Base-by-base conservation (phyloP, 1,140 invertebrate genomes). In the Drosophila murphyi region DNA sequence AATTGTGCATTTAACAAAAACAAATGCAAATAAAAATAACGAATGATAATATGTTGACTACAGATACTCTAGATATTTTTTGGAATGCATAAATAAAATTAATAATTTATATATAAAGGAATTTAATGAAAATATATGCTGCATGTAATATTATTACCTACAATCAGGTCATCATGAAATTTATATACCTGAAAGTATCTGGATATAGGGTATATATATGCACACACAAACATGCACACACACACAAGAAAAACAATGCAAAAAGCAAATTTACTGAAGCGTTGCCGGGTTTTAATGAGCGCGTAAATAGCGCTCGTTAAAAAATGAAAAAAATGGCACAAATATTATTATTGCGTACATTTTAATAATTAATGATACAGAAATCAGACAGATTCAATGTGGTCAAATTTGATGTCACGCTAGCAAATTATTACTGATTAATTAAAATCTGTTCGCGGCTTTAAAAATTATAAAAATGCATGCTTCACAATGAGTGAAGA, bases 291-390 rank as follows among this genome's bases (percentile, higher is more conserved):
- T 73, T 80, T 88, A 87, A 87, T 71, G 80, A 82, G 76, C 65
- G 43, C 51, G 80, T 68, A 82, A 87, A 87, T 61, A 82, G 41
- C 12, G 34, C 4, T 45, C 12, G 51, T 64, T 7, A 60, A 52
- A 29, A 70, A 74, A 57, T 50, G 62, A 28, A 45, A 32, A 41
- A 74, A 72, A 75, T 20, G 28, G 31, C 63, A 55, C 5, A 72
- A 65, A 78, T 48, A 72, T 73, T 70, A 59, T 62, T 45, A 76
- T 77, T 70, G 68, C 63, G 74, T 77, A 86, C 62, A 86, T 52
- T 81, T 81, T 43, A 54, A 78, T 87, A 78, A 88, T 88, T 83
- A 88, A 80, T 20, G 20, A 20, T 83, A 77, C 78, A 74, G 70
- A 52, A 83, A 87, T 87, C 83, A 82, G 64, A 50, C 43, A 65